A percentile compares a stretch with the other conserved stretches of the same genome.
These are phyloP conservation scores for Acholoe squamosa DNA, from an alignment of 2,888 invertebrate genomes.

Conservation along the genomic window DNA sequence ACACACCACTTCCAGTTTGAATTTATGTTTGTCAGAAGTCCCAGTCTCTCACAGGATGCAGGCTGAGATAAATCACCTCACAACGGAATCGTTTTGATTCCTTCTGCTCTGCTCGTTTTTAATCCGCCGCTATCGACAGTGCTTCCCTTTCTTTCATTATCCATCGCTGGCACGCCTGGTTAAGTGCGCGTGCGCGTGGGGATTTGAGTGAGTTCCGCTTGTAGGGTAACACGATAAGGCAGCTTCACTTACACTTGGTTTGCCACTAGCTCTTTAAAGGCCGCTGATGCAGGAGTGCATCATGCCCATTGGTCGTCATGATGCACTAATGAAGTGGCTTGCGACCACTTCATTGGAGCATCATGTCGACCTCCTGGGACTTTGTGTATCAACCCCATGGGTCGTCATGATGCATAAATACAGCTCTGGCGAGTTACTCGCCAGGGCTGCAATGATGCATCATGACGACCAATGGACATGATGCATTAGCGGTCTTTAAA, in stretches of 20 bases:
- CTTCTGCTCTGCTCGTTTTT: constrained; percentile 44
- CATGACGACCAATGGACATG: too few species aligned
- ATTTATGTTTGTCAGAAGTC: background rate
- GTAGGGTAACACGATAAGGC: constrained; percentile 50
- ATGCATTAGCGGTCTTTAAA: too few species aligned
- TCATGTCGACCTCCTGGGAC: too few species aligned
- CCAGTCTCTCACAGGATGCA: background rate
- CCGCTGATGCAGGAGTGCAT: too few species aligned
- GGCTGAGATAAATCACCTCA: background rate
- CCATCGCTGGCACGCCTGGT: constrained; percentile 46
- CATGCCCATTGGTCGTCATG: too few species aligned
- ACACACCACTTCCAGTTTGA: background rate
- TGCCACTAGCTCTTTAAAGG: constrained; percentile 19
- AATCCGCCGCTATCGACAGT: constrained; percentile 49
- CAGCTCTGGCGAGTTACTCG: too few species aligned
- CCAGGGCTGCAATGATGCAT: too few species aligned
- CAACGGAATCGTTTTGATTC: constrained; percentile 44
- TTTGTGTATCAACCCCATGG: too few species aligned
- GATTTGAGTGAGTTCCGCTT: constrained; percentile 56
- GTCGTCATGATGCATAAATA: too few species aligned
- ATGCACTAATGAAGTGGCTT: too few species aligned
- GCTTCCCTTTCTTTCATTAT: constrained; percentile 46
- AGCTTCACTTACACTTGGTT: constrained; percentile 47
- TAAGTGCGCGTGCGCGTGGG: constrained; percentile 51
- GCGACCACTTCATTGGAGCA: too few species aligned